phyloP scores from a whole-genome alignment of 2,797 vertebrate genomes.

The Monodelphis domestica region DNA sequence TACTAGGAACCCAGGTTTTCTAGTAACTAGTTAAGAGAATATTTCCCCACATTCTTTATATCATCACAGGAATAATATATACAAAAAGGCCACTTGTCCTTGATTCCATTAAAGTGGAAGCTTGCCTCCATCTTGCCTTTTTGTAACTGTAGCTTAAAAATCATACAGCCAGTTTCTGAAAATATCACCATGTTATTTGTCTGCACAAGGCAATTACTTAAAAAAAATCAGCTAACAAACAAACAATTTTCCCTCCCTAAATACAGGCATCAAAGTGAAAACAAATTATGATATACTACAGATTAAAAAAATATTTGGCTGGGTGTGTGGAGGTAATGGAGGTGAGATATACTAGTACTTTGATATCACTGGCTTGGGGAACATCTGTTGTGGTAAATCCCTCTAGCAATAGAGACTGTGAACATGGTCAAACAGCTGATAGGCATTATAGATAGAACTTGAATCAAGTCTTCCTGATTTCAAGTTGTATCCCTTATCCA shows the following conservation, averaged over 20 bases:
- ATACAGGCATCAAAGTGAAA: background rate
- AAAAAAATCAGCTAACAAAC: background rate
- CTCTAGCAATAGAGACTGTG: background rate
- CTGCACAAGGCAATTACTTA: background rate
- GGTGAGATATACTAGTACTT: background rate
- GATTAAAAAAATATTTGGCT: background rate
- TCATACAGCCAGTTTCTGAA: constrained; percentile 8
- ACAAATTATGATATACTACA: background rate
- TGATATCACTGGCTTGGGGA: background rate
- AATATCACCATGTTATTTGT: background rate
- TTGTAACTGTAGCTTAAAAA: background rate
- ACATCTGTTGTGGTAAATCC: background rate
- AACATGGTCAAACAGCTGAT: background rate
- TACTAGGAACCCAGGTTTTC: background rate
- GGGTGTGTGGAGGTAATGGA: background rate
- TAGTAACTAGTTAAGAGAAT: background rate
- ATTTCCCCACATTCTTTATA: background rate
- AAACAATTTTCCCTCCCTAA: background rate
- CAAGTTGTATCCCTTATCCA: constrained; percentile 24
- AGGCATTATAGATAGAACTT: background rate
- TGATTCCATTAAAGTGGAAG: background rate
- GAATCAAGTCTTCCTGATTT: constrained; percentile 41
- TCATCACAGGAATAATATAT: background rate
- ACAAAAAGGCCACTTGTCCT: constrained; percentile 1
- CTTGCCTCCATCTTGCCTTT: background rate